These are phyloP conservation scores for Cryptocephalus moraei DNA, from an alignment of 2,888 invertebrate species.

Conservation along the genomic window DNA sequence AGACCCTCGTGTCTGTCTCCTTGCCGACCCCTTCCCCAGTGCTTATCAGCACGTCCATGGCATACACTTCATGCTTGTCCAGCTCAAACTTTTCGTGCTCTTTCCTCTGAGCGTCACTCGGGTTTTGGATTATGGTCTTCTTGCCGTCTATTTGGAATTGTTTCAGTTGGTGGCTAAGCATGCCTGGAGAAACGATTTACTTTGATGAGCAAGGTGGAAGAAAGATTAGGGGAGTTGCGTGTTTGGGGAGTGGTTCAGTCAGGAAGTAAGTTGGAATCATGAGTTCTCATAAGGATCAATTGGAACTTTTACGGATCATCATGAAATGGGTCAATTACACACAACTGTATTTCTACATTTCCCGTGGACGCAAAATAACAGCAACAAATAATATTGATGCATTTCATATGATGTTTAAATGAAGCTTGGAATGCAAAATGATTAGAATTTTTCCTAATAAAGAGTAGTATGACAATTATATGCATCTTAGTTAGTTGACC, in stretches of 20 bases:
- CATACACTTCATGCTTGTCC: conserved; percentile 95
- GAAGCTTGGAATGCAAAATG: no score
- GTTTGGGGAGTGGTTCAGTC: no score
- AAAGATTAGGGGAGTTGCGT: no score
- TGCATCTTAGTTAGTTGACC: no score
- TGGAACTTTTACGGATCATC: conserved; percentile 15
- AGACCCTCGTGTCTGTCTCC: conserved; percentile 89
- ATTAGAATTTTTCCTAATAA: no score
- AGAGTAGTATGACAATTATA: no score
- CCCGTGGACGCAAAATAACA: no score
- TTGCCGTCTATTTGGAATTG: conserved; percentile 96
- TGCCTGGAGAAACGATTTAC: conserved; percentile 28
- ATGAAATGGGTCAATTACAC: conserved; percentile 3
- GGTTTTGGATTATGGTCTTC: conserved; percentile 95
- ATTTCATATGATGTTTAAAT: no score
- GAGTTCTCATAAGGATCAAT: conserved; percentile 23
- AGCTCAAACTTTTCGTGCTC: conserved; percentile 95
- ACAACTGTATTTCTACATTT: no score
- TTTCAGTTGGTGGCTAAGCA: conserved; percentile 91
- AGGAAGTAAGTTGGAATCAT: conserved; percentile 2
- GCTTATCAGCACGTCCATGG: conserved; percentile 86
- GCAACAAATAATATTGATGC: no score
- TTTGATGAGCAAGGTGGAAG: no score
- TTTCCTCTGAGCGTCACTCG: conserved; percentile 90
- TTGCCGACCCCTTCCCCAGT: conserved; percentile 69